Conservation (phyloP, 2,888 invertebrate genomes). For the Megastigmus dorsalis region DNA sequence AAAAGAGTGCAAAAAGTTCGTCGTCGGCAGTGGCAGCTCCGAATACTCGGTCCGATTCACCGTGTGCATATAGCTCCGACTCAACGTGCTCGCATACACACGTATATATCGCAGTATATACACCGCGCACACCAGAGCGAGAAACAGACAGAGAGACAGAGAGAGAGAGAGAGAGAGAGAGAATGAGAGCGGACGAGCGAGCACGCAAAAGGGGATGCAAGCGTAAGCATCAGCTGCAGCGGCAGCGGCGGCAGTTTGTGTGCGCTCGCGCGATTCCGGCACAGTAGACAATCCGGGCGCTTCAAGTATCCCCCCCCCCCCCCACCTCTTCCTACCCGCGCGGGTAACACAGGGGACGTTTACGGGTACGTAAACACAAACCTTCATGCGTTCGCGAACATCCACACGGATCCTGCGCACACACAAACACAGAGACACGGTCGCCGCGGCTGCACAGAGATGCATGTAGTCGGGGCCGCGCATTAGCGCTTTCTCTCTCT, state of each 20-base stretch:
- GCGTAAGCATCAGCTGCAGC: no score
- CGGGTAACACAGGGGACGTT: constrained; percentile 14
- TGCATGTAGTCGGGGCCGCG: neutral
- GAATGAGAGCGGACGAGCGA: constrained; percentile 32
- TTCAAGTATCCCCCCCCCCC: constrained; percentile 6
- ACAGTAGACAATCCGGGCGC: constrained; percentile 63
- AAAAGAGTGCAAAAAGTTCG: neutral
- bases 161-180: neutral
- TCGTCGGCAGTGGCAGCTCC: neutral
- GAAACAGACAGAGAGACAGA: neutral
- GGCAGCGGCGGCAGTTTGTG: constrained; percentile 4
- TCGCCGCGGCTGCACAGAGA: no score
- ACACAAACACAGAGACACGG: neutral
- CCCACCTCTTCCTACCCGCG: no score
- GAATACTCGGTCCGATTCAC: no score
- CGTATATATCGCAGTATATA: neutral
- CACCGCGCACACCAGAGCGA: neutral
- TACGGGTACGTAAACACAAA: constrained; percentile 47
- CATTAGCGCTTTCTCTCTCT: constrained; percentile 37
- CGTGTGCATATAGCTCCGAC: no score
- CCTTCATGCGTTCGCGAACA: constrained; percentile 1
- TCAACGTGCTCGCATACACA: no score
- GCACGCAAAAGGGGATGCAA: constrained; percentile 41
- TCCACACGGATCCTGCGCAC: constrained; percentile 10
- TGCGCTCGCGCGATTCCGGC: constrained; percentile 61